phyloP scores from a whole-genome alignment of 2,888 invertebrate species.

The Scotopteryx bipunctaria region DNA sequence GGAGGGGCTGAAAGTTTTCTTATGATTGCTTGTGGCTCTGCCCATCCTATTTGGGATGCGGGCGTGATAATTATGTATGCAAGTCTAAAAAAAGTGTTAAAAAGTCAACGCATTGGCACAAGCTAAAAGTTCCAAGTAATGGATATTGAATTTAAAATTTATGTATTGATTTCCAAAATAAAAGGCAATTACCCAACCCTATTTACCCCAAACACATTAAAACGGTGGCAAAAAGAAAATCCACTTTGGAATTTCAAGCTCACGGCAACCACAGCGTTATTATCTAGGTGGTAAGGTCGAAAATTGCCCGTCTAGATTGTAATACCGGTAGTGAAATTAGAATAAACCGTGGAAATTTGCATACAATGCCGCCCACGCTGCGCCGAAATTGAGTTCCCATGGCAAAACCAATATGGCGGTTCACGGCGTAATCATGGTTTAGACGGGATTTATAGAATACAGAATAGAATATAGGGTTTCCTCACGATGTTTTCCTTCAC shows the following conservation, averaged over 20 bases:
- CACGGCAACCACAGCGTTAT: constrained; percentile 11
- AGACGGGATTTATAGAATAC: constrained; percentile 2
- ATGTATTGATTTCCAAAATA: constrained; percentile 19
- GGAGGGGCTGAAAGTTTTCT: too few species aligned
- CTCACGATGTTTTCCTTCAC: too few species aligned
- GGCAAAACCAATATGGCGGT: constrained; percentile 57
- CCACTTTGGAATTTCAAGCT: constrained; percentile 27
- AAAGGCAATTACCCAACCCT: constrained; percentile 22
- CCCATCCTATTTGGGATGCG: too few species aligned
- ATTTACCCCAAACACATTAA: constrained; percentile 37
- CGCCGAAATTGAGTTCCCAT: constrained; percentile 56
- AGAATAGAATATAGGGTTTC: too few species aligned
- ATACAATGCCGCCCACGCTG: constrained; percentile 48
- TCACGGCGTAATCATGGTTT: constrained; percentile 24
- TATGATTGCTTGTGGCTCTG: too few species aligned
- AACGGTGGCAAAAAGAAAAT: constrained; percentile 32
- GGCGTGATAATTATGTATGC: too few species aligned
- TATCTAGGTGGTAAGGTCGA: constrained; percentile 26
- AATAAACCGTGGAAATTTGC: constrained; percentile 54
- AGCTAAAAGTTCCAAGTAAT: too few species aligned
- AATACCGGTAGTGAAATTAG: constrained; percentile 44
- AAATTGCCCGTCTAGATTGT: constrained; percentile 25
- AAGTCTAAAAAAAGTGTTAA: too few species aligned
- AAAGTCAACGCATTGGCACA: too few species aligned
- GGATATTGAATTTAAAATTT: background rate